phyloP scores from a whole-genome alignment of 2,888 invertebrate species.

The Malthinus flaveolus region DNA sequence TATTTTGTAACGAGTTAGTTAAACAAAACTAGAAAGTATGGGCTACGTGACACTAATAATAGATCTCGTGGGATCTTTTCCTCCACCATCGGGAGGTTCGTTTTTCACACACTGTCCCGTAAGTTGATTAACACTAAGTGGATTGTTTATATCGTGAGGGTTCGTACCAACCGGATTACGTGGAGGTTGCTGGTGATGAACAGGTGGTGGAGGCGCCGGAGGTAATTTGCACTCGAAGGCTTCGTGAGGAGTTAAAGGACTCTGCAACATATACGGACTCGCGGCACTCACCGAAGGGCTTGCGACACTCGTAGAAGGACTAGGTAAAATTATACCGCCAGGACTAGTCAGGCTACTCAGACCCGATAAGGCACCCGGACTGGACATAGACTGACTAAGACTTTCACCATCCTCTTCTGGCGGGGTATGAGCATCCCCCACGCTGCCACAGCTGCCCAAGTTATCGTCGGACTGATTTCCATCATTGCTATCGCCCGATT shows the following conservation, averaged over 20 bases:
- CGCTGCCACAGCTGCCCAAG: conserved; percentile 79
- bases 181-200: conserved; percentile 55
- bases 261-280: conserved; percentile 61
- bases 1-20: conserved; percentile 4
- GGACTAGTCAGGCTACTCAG: conserved; percentile 72
- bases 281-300: conserved; percentile 65
- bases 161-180: conserved; percentile 88
- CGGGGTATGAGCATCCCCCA: conserved; percentile 69
- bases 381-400: conserved; percentile 63
- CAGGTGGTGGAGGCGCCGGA: conserved; percentile 51
- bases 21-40: conserved; percentile 18
- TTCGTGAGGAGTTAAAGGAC: conserved; percentile 54
- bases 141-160: conserved; percentile 90
- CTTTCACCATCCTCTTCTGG: conserved; percentile 70
- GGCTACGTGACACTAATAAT: conserved; percentile 57
- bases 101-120: conserved; percentile 67
- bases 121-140: conserved; percentile 86
- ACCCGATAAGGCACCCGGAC: conserved; percentile 66
- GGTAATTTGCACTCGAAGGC: conserved; percentile 52
- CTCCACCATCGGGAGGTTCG: conserved; percentile 47
- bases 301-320: conserved; percentile 75
- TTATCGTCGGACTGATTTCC: conserved; percentile 72
- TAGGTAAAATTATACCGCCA: conserved; percentile 70
- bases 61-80: conserved; percentile 51
- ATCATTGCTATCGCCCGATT: conserved; percentile 69